These are phyloP conservation scores for Caenorhabditis latens DNA, from an alignment of 1,140 invertebrate species.

Conservation along the genomic window DNA sequence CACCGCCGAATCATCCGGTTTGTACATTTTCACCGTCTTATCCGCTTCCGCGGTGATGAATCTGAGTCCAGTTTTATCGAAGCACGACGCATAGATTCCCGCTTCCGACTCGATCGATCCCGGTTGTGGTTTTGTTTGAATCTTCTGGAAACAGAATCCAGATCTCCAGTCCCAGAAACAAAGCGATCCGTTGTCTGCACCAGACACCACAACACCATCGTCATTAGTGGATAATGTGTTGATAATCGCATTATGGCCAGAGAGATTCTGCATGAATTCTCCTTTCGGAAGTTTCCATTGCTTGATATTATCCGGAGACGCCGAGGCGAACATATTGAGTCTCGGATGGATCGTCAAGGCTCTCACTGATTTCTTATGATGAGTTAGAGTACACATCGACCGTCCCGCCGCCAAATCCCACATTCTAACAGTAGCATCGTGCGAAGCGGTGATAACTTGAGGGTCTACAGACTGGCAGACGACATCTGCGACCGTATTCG, in stretches of 20 bases:
- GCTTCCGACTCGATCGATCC: slow-evolving; percentile 99
- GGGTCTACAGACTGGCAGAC: slow-evolving; percentile 92
- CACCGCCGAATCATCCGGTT: slow-evolving; percentile 93
- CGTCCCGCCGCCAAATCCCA: slow-evolving; percentile 98
- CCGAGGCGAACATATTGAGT: slow-evolving; percentile 95
- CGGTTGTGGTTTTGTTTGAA: slow-evolving; percentile 84
- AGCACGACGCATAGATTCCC: slow-evolving; percentile 94
- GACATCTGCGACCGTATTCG: slow-evolving; percentile 95
- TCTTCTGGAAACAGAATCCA: slow-evolving; percentile 91
- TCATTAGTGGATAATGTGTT: slow-evolving; percentile 94
- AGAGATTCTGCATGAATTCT: slow-evolving; percentile 88
- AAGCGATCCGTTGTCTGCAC: slow-evolving; percentile 98
- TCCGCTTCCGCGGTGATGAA: slow-evolving; percentile 97
- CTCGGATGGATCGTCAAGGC: slow-evolving; percentile 91
- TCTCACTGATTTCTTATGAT: slow-evolving; percentile 98
- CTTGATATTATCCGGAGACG: slow-evolving; percentile 98
- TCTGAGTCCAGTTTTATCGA: slow-evolving; percentile 91
- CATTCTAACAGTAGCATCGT: slow-evolving; percentile 86
- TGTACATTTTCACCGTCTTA: slow-evolving; percentile 99
- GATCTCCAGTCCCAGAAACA: slow-evolving; percentile 99
- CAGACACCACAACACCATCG: slow-evolving; percentile 95
- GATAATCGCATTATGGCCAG: slow-evolving; percentile 96
- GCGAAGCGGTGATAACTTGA: slow-evolving; percentile 84
- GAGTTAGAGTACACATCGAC: slow-evolving; percentile 93
- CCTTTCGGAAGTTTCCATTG: slow-evolving; percentile 99